Base-by-base conservation (phyloP, 2,888 invertebrate species). In the Caenorhabditis sulstoni region DNA sequence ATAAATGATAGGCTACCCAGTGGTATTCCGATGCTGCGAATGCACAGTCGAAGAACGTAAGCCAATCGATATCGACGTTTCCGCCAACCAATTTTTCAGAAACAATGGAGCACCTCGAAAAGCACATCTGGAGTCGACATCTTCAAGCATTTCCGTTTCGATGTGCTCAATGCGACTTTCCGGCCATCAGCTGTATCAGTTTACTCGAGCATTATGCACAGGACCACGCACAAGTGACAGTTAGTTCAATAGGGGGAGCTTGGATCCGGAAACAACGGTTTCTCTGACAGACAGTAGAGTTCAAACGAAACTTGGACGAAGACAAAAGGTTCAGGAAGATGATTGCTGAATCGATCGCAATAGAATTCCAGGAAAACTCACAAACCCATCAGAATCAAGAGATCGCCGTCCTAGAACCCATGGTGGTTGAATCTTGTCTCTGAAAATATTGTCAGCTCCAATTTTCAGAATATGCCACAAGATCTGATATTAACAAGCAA, bases 71-170 rank as follows among this genome's bases (percentile, higher is more conserved):
- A 29, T 5, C 29, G 29, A 29, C 29, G 52, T 44, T 18, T 37
- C 11, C 37, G 37, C 41, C 18, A 4, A 50, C 23, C 23, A 39
- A 29, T 58, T 41, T 16, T 61, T 44, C 57, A 85, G 84, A 61
- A 37, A 81, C 70, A 1, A 68, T 84, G 41, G 84, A 83, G 7
- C 65, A 64, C 37, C 58, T 86, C 3, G 84, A 84, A 52, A 70
- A 59, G n/a, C 85, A 86, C 53, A 83, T 86, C 49, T 86, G 85
- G 85, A 85, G 76, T 52, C 71, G 83, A 8, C 85, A 86, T 59
- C 65, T 86, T 9, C 64, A 76, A 41, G 76, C 68, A 8, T 86
- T 83, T 35, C 85, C 84, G 11, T 86, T 75, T 49, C 64, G 65
- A 29, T 86, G 85, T 50, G 73, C 79, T 9, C 37, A 74, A 22